phyloP scores from a whole-genome alignment of 2,888 invertebrate genomes.

The Nysson spinosus region DNA sequence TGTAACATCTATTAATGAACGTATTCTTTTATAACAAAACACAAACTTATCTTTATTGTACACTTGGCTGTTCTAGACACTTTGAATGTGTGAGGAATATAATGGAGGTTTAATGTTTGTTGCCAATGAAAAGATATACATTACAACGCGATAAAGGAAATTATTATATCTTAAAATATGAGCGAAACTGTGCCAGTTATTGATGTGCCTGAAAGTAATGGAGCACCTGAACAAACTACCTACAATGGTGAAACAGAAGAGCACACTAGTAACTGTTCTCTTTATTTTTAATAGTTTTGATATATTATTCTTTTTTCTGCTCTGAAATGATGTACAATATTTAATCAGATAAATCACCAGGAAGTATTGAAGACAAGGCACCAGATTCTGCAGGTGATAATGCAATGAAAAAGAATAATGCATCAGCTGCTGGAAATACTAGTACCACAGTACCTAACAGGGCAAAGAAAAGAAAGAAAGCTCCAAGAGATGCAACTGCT shows the following conservation, averaged over 20 bases:
- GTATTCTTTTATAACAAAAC: too few relatives aligned
- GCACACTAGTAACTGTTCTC: slow-evolving; percentile 57
- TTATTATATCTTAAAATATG: slow-evolving; percentile 39
- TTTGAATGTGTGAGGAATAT: too few relatives aligned
- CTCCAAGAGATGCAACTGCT: slow-evolving; percentile 84
- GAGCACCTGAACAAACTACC: slow-evolving; percentile 58
- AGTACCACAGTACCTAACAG: slow-evolving; percentile 76
- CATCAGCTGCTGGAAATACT: slow-evolving; percentile 47
- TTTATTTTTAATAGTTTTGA: background rate
- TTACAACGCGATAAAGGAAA: slow-evolving; percentile 1
- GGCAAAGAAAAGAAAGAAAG: slow-evolving; percentile 84
- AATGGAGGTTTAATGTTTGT: too few relatives aligned
- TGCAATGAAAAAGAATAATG: slow-evolving; percentile 61
- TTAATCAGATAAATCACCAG: slow-evolving; percentile 60
- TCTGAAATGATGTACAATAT: background rate
- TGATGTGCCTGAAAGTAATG: slow-evolving; percentile 65
- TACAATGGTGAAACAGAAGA: slow-evolving; percentile 70
- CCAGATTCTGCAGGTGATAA: slow-evolving; percentile 65
- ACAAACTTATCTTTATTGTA: too few relatives aligned
- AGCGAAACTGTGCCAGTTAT: slow-evolving; percentile 59
- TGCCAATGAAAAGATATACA: too few relatives aligned
- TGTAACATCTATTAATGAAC: too few relatives aligned
- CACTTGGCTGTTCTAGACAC: too few relatives aligned
- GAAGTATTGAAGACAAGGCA: slow-evolving; percentile 68
- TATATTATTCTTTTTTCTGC: too few relatives aligned